Conservation (phyloP, 2,888 invertebrate genomes). For the Drosophila neonasuta region DNA sequence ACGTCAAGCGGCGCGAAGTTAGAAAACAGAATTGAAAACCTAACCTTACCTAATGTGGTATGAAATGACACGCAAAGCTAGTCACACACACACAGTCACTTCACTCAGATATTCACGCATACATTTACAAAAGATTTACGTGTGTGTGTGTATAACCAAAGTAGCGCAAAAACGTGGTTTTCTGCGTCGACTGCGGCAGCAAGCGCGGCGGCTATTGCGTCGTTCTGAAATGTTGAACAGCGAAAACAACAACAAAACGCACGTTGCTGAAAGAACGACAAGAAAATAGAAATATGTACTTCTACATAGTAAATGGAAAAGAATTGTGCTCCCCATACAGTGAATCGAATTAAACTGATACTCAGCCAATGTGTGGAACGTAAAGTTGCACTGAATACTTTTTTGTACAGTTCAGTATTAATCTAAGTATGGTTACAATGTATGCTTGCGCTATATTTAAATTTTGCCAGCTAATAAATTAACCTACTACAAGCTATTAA, state of each 20-base stretch:
- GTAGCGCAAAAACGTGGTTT: conserved; percentile 68
- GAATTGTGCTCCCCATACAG: conserved; percentile 8
- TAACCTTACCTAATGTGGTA: conserved; percentile 79
- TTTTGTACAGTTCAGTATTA: conserved; percentile 1
- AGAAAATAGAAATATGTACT: conserved; percentile 18
- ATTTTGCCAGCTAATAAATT: conserved; percentile 29
- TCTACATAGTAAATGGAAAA: conserved; percentile 17
- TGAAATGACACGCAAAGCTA: conserved; percentile 53
- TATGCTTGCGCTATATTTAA: conserved; percentile 11
- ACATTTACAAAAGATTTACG: background rate
- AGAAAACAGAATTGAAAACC: conserved; percentile 73
- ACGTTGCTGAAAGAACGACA: conserved; percentile 32
- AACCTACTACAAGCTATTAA: conserved; percentile 42
- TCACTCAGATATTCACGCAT: background rate
- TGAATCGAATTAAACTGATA: conserved; percentile 21
- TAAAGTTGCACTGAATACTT: background rate
- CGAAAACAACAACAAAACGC: conserved; percentile 38
- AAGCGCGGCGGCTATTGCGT: conserved; percentile 62
- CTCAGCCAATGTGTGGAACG: conserved; percentile 8
- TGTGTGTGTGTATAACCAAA: conserved; percentile 16
- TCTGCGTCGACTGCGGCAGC: conserved; percentile 32
- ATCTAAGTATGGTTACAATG: background rate
- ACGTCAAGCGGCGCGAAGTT: conserved; percentile 48
- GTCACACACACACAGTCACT: conserved; percentile 13
- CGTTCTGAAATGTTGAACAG: conserved; percentile 55